phyloP scores from a whole-genome alignment of 1,140 invertebrate genomes.

The Mactra quadrangularis region DNA sequence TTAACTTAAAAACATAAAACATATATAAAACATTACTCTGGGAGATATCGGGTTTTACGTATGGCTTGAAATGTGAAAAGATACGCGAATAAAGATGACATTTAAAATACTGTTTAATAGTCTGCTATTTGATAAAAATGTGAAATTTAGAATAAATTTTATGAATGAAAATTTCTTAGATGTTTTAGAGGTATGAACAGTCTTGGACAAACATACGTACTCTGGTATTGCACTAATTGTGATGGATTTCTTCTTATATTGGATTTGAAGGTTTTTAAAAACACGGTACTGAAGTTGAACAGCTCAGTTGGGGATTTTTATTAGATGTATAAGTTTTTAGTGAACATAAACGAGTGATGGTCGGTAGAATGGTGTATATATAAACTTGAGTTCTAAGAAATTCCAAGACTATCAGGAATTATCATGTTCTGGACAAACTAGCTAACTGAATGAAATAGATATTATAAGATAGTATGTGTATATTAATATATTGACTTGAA shows the following conservation, averaged over 20 bases:
- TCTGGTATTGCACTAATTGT: slow-evolving; percentile 21
- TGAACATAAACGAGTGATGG: background rate
- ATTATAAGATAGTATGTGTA: no score
- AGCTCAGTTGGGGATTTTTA: background rate
- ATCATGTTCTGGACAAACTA: no score
- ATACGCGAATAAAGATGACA: slow-evolving; percentile 28
- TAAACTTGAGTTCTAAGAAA: no score
- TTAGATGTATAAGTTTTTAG: background rate
- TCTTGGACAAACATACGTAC: slow-evolving; percentile 5
- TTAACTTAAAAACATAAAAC: background rate
- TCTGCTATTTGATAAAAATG: slow-evolving; percentile 21
- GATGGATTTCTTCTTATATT: background rate
- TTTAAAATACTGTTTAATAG: slow-evolving; percentile 21
- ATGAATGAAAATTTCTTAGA: slow-evolving; percentile 20
- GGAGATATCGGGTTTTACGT: background rate
- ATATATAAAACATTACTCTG: background rate
- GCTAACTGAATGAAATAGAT: no score
- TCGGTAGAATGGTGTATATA: no score
- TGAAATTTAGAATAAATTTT: slow-evolving; percentile 36
- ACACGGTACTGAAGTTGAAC: no score
- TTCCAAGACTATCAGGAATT: no score
- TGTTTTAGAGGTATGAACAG: slow-evolving; percentile 22
- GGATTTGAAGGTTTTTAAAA: slow-evolving; percentile 11
- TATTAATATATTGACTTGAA: no score
- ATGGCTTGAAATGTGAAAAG: slow-evolving; percentile 28